phyloP scores from a whole-genome alignment of 1,140 invertebrate genomes.

The Brachionus manjavacas region DNA sequence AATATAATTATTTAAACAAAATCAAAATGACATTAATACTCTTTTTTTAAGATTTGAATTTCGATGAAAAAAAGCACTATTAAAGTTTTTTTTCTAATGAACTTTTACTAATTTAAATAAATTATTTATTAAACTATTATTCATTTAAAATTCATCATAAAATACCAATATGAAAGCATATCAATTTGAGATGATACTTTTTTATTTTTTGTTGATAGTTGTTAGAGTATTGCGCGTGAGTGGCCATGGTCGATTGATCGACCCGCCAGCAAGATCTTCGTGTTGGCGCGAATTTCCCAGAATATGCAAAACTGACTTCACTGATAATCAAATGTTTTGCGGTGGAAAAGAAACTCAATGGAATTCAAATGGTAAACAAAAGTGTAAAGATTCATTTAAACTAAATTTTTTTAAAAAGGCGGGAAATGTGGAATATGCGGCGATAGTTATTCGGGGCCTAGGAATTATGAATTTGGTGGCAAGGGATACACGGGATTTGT shows the following conservation, averaged over 20 bases:
- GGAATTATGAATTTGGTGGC: constrained; percentile 33
- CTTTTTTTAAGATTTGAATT: constrained; percentile 12
- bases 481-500: not conserved
- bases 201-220: not conserved
- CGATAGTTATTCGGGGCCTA: not conserved
- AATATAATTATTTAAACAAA: not conserved
- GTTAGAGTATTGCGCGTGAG: not conserved
- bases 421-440: constrained; percentile 41
- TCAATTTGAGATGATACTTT: not conserved
- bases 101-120: constrained; percentile 1
- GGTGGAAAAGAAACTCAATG: constrained; percentile 67
- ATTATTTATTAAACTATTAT: not conserved
- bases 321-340: constrained; percentile 82
- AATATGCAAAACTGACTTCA: constrained; percentile 67
- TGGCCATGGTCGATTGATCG: constrained; percentile 24
- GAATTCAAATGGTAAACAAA: not conserved
- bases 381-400: not conserved
- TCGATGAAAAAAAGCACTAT: constrained; percentile 21
- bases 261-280: constrained; percentile 15
- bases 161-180: not conserved
- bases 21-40: not conserved
- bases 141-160: not conserved
- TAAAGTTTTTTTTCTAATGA: not conserved
- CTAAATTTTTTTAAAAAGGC: not conserved
- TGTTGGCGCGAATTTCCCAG: constrained; percentile 64